These are phyloP conservation scores for Hyaena hyaena DNA, from an alignment of 2,113 vertebrate species.

Conservation along the genomic window DNA sequence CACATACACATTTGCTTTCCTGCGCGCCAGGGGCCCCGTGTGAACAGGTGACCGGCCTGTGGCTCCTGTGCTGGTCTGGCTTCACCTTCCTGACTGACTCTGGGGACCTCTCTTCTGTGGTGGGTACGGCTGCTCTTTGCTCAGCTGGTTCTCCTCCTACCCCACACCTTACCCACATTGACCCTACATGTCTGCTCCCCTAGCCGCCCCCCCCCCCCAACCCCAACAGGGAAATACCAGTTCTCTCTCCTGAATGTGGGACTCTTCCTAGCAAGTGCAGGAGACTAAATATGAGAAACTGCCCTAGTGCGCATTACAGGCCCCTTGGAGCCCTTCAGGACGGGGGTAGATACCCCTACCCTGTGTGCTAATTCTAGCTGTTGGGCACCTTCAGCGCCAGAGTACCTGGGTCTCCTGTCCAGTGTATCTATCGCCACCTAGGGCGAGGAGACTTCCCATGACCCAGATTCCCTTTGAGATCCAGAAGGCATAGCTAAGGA, in stretches of 20 bases:
- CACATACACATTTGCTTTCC: neutral
- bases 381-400: neutral
- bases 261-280: neutral
- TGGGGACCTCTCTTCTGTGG: neutral
- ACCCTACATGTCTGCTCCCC: too few relatives aligned
- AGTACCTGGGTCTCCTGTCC: neutral
- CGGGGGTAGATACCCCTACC: rapidly evolving
- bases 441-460: neutral
- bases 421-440: neutral
- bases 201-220: rapidly evolving
- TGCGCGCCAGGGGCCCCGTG: rapidly evolving
- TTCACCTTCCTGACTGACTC: neutral
- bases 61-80: neutral
- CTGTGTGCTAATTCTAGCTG: too few relatives aligned
- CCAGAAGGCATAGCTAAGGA: neutral
- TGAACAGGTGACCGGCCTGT: neutral
- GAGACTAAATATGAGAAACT: neutral
- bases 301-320: neutral
- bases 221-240: rapidly evolving
- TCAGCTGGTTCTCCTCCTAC: too few relatives aligned
- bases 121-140: neutral
- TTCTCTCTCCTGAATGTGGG: neutral
- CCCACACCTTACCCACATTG: neutral
- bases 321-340: neutral
- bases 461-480: neutral